Evolutionary conservation across 2,113 vertebrate genomes (phyloP).

Genomic region (Spea bombifrons): DNA sequence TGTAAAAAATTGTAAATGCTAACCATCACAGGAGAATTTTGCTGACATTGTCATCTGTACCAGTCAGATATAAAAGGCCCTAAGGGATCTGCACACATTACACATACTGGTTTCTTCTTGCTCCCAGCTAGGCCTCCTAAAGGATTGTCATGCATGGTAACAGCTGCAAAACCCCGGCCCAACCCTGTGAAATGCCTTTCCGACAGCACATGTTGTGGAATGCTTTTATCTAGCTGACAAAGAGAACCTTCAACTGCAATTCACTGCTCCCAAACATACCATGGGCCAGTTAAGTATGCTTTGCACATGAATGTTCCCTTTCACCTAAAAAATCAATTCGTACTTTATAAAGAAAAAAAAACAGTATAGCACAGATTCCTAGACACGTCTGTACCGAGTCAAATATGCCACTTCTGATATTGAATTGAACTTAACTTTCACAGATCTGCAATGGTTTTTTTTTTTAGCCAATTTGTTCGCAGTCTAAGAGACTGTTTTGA

Average conservation of each 20-base stretch:
- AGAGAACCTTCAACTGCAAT: conserved; percentile 63
- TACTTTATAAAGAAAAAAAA: conserved; percentile 53
- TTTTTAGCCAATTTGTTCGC: too few relatives aligned
- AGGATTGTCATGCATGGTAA: conserved; percentile 19
- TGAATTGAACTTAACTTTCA: too few relatives aligned
- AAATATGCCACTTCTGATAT: conserved; percentile 7
- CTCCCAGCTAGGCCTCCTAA: conserved; percentile 29
- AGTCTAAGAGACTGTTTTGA: too few relatives aligned
- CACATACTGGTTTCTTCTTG: conserved; percentile 3
- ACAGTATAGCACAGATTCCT: conserved; percentile 51
- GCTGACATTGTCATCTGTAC: conserved; percentile 3
- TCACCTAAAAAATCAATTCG: conserved; percentile 51
- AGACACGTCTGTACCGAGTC: not conserved
- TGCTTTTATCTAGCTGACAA: conserved; percentile 68
- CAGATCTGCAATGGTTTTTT: too few relatives aligned
- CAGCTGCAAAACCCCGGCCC: conserved; percentile 51
- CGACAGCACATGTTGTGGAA: conserved; percentile 52
- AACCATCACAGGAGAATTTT: conserved; percentile 29
- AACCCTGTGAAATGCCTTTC: conserved; percentile 29
- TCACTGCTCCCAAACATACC: conserved; percentile 60
- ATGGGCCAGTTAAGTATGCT: conserved; percentile 42
- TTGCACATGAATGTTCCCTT: conserved; percentile 58
- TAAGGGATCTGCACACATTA: conserved; percentile 29
- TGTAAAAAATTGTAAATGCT: conserved; percentile 18
- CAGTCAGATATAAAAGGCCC: conserved; percentile 18